Evolutionary conservation across 1,140 invertebrate species (phyloP), one percentile per base, ranked within the genome.

Genomic region (Neoseiulus cucumeris): DNA sequence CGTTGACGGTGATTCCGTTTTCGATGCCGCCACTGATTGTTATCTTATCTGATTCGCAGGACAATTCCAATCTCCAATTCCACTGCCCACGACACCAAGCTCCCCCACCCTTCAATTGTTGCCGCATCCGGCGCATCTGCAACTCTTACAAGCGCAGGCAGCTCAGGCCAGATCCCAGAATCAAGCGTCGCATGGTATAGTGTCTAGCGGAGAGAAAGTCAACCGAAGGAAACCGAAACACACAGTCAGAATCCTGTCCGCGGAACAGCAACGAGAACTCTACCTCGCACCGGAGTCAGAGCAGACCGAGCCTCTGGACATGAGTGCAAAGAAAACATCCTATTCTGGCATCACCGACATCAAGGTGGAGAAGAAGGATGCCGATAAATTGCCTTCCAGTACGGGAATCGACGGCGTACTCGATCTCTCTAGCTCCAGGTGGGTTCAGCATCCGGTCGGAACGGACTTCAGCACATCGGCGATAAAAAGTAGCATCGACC

Each of bases 291-390:
- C 69, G 64, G 47, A 69, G 28, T 64, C 68, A 30, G 68, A 70
- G 66, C 70, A 72, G 64, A 72, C 70, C 28, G 70, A 72, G 55
- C 70, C 71, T 7, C 65, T 70, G 17, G 69, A 70, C 66, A 70
- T 72, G 65, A 70, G 68, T 64, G 64, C 70, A 45, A 69, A 70
- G 17, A 64, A 65, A 25, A n/a, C 66, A 68, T 39, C 30, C 66
- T 64, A 64, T 45, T 1, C 39, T 65, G 30, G 28, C 20, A 18
- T 66, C 51, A 17, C 42, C 29, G 17, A 18, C 65, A 33, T 64
- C 39, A 29, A 47, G 55, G 12, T 47, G 65, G 12, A 47, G 66
- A 20, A 68, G 66, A 1, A 64, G 65, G 5, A 64, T 64, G 1
- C 64, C 65, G 28, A 59, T 20, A 59, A 59, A 59, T 55, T 47